Conservation (phyloP, 2,113 vertebrate genomes). For the Xiphorhynchus elegans region DNA sequence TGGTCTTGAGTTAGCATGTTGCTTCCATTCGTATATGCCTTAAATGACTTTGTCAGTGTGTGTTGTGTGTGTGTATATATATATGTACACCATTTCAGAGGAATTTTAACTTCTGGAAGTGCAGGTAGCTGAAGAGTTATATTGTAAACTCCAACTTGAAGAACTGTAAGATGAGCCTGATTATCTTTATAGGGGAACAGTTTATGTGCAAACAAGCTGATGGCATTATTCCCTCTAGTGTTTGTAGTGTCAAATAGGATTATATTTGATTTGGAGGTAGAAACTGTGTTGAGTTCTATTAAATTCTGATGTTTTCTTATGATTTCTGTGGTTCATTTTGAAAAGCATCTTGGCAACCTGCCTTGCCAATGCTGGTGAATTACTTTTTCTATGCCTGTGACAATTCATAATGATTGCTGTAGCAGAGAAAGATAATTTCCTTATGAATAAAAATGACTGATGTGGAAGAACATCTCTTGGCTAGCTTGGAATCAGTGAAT, state of each 20-base stretch:
- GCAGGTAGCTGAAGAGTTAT: background rate
- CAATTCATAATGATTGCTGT: background rate
- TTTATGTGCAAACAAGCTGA: background rate
- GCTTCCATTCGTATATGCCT: background rate
- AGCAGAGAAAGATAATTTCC: background rate
- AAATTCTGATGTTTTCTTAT: background rate
- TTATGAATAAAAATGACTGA: background rate
- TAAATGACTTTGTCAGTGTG: background rate
- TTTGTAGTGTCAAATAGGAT: background rate
- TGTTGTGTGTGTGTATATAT: background rate
- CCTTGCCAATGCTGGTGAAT: rapidly evolving
- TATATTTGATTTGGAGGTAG: background rate
- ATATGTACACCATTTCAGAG: background rate
- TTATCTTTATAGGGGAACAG: background rate
- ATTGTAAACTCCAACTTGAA: background rate
- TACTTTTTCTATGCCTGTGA: background rate
- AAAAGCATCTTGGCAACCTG: background rate
- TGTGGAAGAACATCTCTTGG: background rate
- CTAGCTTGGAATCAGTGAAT: background rate
- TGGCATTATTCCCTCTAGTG: background rate
- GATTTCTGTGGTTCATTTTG: background rate
- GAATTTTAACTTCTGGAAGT: background rate
- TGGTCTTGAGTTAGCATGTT: background rate
- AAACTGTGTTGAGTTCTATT: background rate
- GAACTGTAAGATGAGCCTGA: background rate